Evolutionary conservation across 2,888 invertebrate species (phyloP).

Genomic region (Elgonia sp.): DNA sequence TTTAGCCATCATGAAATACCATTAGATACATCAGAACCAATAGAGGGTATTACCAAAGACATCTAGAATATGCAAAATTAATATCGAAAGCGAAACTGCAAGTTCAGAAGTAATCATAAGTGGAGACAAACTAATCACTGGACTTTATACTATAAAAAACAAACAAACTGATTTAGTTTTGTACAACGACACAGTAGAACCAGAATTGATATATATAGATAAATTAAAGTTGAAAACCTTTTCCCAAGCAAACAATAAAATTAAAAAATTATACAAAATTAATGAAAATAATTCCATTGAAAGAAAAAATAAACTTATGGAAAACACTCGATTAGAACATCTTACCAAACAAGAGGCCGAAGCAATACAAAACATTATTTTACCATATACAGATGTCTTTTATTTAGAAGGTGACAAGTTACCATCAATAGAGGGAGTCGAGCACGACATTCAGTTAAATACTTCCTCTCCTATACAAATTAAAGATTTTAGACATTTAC

Average conservation of each 20-base stretch:
- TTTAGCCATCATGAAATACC: neutral
- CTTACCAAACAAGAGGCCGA: neutral
- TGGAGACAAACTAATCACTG: neutral
- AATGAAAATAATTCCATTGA: neutral
- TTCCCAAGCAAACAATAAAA: neutral
- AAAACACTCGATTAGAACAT: neutral
- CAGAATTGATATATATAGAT: neutral
- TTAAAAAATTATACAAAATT: neutral
- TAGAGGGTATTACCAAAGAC: neutral
- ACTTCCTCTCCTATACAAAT: neutral
- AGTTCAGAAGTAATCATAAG: neutral
- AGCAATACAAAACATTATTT: neutral
- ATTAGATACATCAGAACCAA: neutral
- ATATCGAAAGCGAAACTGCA: no score
- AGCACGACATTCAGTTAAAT: conserved; percentile 6
- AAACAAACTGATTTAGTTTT: neutral
- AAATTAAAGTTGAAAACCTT: neutral
- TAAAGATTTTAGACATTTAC: neutral
- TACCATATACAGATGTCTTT: neutral
- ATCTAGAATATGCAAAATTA: no score
- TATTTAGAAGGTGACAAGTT: conserved; percentile 13
- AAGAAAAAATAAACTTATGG: neutral
- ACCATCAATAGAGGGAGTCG: neutral
- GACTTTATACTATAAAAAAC: neutral
- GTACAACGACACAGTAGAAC: neutral